These are phyloP conservation scores for Ateles fusciceps DNA, from an alignment of 2,797 vertebrate genomes.

Conservation along the genomic window DNA sequence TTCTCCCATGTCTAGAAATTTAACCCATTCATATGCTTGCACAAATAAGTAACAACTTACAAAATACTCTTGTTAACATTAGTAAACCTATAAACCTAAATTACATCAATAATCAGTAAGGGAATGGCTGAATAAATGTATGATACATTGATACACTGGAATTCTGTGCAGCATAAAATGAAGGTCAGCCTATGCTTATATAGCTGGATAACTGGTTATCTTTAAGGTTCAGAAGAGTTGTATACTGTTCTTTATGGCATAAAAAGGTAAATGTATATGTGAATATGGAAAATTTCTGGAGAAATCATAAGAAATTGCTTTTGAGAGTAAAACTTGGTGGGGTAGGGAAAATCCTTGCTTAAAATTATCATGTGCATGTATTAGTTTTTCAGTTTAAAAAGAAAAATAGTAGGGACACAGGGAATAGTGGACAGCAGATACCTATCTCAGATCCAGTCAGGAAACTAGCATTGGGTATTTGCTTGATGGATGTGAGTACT, in stretches of 20 bases:
- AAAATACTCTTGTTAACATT: not conserved
- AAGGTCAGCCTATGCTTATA: not conserved
- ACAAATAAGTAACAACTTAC: not conserved
- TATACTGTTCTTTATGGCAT: not conserved
- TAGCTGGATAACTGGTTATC: not conserved
- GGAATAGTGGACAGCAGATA: not conserved
- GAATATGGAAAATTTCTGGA: not conserved
- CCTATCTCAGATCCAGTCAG: not conserved
- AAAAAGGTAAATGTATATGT: not conserved
- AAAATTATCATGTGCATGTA: not conserved
- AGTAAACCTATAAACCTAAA: not conserved
- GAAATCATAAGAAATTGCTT: not conserved
- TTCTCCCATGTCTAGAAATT: slow-evolving; percentile 18
- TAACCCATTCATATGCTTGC: not conserved
- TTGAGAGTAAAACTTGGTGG: not conserved
- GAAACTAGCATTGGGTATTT: not conserved
- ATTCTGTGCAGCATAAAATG: not conserved
- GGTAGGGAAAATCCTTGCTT: not conserved
- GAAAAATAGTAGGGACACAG: not conserved
- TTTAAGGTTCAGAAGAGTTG: not conserved
- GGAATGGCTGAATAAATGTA: not conserved
- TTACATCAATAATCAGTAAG: not conserved
- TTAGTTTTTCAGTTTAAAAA: not conserved
- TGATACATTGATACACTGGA: not conserved
- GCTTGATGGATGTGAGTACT: not conserved